Conservation (phyloP, 2,113 vertebrate genomes). For the Camelus bactrianus region DNA sequence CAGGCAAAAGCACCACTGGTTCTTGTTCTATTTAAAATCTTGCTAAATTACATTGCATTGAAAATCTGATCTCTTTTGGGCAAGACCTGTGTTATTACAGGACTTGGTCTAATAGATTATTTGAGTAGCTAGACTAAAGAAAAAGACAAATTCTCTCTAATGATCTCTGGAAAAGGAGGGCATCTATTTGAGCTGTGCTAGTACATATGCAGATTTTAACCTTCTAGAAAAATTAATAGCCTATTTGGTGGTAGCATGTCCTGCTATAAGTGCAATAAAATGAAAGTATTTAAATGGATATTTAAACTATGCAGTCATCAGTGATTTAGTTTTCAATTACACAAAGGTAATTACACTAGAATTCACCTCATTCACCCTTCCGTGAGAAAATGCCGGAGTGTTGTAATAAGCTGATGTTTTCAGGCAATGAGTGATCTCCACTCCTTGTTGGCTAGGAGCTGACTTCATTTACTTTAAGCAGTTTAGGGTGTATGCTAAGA, state of each 20-base stretch:
- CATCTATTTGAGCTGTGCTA: slow-evolving; percentile 53
- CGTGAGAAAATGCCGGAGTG: slow-evolving; percentile 83
- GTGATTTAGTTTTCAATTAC: slow-evolving; percentile 88
- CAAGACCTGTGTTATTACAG: slow-evolving; percentile 40
- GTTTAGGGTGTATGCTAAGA: slow-evolving; percentile 66
- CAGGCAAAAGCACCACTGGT: not conserved
- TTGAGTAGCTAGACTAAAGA: slow-evolving; percentile 53
- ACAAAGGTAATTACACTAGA: slow-evolving; percentile 85
- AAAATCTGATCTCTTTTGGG: slow-evolving; percentile 56
- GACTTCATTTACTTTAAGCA: slow-evolving; percentile 79
- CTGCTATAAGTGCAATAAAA: slow-evolving; percentile 83
- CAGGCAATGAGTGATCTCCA: slow-evolving; percentile 81
- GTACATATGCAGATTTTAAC: slow-evolving; percentile 76
- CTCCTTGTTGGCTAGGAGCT: slow-evolving; percentile 76
- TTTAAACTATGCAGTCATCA: slow-evolving; percentile 82
- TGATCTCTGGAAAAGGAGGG: slow-evolving; percentile 66
- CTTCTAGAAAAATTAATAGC: slow-evolving; percentile 81
- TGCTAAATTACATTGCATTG: slow-evolving; percentile 44
- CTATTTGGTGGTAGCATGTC: slow-evolving; percentile 79
- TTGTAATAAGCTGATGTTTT: slow-evolving; percentile 83
- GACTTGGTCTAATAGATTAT: slow-evolving; percentile 41
- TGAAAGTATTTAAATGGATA: slow-evolving; percentile 86
- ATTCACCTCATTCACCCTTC: slow-evolving; percentile 81
- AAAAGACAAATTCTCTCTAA: slow-evolving; percentile 67
- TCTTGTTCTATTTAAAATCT: slow-evolving; percentile 8